Percentiles rank a stretch among this genome's conserved stretches.
Conservation (phyloP, 2,888 invertebrate genomes). For the Stenichneumon culpator region DNA sequence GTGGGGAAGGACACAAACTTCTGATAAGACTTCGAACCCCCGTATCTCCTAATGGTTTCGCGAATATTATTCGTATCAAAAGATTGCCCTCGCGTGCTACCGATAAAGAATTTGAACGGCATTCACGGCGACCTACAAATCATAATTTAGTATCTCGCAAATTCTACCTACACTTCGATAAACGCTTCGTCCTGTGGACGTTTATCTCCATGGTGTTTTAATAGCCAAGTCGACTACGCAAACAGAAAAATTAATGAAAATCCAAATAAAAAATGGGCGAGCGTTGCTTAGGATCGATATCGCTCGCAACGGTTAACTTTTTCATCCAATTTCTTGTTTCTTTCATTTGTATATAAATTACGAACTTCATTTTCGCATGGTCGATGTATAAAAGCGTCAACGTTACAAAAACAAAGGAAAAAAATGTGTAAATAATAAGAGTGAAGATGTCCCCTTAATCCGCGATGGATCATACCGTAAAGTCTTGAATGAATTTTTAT, state of each 20-base stretch:
- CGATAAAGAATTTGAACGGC: constrained; percentile 45
- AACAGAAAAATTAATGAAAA: background rate
- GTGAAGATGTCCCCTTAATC: too few relatives aligned
- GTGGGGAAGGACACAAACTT: background rate
- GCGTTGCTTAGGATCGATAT: background rate
- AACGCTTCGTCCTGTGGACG: background rate
- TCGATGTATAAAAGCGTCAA: too few relatives aligned
- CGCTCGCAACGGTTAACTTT: background rate
- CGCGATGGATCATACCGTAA: too few relatives aligned
- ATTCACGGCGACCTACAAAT: constrained; percentile 36
- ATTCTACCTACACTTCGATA: constrained; percentile 12
- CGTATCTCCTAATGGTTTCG: constrained; percentile 17
- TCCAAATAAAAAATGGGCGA: background rate
- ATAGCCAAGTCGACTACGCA: background rate
- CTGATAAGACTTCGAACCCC: background rate
- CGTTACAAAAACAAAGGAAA: too few relatives aligned
- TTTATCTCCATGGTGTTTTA: background rate
- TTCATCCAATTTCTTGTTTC: background rate
- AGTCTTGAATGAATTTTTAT: too few relatives aligned
- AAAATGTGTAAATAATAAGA: too few relatives aligned
- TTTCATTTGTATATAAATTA: too few relatives aligned
- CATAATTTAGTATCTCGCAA: constrained; percentile 33
- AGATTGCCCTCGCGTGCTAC: constrained; percentile 32
- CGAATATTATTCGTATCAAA: constrained; percentile 25
- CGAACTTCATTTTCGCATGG: too few relatives aligned